Evolutionary conservation across 2,888 invertebrate genomes (phyloP).

Genomic region (Ectemnius continuus): DNA sequence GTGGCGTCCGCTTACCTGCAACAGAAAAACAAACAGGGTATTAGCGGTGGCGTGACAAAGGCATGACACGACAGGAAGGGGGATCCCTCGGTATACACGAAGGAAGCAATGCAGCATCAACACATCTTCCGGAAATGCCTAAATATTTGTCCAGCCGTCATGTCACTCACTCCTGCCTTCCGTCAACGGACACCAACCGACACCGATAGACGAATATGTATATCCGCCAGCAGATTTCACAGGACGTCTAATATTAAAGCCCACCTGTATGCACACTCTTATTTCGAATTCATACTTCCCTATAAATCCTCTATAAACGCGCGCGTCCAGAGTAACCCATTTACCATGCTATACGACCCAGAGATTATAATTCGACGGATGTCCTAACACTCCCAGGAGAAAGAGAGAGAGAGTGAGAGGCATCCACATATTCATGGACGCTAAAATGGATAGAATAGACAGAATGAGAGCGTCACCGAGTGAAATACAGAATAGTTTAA

Average conservation of each 20-base stretch:
- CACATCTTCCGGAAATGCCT: constrained; percentile 58
- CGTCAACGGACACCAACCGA: neutral
- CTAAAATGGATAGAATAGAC: no score
- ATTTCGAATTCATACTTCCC: no score
- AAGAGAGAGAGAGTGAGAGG: no score
- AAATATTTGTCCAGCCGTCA: constrained; percentile 71
- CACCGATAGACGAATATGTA: neutral
- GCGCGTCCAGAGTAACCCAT: no score
- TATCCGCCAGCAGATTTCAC: constrained; percentile 14
- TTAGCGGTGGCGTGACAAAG: constrained; percentile 41
- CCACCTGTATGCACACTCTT: no score
- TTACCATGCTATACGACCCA: no score
- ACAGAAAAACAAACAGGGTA: constrained; percentile 58
- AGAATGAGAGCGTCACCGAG: no score
- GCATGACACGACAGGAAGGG: neutral
- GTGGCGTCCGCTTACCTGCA: constrained; percentile 65
- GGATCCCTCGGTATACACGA: constrained; percentile 6
- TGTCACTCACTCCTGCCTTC: constrained; percentile 34
- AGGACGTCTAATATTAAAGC: neutral
- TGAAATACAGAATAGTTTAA: no score
- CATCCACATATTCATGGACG: no score
- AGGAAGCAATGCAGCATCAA: constrained; percentile 43
- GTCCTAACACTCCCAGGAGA: no score
- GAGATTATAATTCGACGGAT: no score
- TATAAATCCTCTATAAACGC: no score